These are phyloP conservation scores for Eurois occulta DNA, from an alignment of 2,888 invertebrate species.

Conservation along the genomic window DNA sequence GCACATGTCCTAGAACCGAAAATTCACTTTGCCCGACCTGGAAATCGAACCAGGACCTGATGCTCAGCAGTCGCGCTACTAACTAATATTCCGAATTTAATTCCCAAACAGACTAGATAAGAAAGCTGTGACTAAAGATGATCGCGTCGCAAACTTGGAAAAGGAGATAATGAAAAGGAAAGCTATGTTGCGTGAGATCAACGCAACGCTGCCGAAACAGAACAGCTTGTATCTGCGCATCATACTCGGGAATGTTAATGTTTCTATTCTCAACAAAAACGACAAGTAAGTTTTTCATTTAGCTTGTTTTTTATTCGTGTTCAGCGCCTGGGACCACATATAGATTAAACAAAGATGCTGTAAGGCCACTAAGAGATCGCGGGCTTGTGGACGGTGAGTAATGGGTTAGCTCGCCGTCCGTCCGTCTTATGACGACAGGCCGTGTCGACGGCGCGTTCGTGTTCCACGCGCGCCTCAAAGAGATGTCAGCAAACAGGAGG, in stretches of 20 bases:
- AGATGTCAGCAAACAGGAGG: too few species aligned
- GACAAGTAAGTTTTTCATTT: slow-evolving; percentile 94
- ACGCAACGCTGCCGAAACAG: slow-evolving; percentile 97
- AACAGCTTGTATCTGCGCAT: slow-evolving; percentile 96
- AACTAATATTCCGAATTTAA: background rate
- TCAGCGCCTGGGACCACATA: background rate
- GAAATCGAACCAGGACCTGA: background rate
- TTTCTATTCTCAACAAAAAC: slow-evolving; percentile 98
- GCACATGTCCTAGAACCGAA: background rate
- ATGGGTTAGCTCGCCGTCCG: too few species aligned
- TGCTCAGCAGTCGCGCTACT: background rate
- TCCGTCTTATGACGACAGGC: too few species aligned
- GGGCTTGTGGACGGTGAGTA: too few species aligned
- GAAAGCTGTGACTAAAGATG: slow-evolving; percentile 87
- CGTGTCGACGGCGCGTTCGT: too few species aligned
- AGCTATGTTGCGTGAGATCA: slow-evolving; percentile 97
- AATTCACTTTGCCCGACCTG: background rate
- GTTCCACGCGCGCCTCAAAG: too few species aligned
- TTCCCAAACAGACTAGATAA: slow-evolving; percentile 79
- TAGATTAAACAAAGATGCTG: background rate
- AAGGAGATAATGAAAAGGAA: slow-evolving; percentile 95
- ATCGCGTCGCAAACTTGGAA: slow-evolving; percentile 91
- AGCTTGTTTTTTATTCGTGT: background rate
- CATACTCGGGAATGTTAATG: slow-evolving; percentile 99
- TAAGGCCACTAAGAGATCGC: too few species aligned